Evolutionary conservation across 2,797 vertebrate species (phyloP).

Genomic region (Florisuga fusca): DNA sequence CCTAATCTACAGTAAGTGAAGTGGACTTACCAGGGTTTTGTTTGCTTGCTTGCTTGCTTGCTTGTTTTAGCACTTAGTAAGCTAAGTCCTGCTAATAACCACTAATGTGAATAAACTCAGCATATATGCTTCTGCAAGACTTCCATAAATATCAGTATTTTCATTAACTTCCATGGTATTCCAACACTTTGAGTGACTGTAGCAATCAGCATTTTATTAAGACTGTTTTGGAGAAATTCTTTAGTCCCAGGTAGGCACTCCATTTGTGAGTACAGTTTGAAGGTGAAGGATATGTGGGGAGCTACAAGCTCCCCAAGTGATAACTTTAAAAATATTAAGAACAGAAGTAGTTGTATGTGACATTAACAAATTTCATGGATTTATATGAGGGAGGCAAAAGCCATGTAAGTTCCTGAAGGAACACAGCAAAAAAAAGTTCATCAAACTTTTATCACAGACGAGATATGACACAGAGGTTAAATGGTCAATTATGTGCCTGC

Average conservation of each 20-base stretch:
- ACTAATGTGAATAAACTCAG: not conserved
- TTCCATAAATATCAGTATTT: not conserved
- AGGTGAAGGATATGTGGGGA: not conserved
- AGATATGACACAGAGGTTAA: conserved; percentile 27
- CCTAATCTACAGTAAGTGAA: not conserved
- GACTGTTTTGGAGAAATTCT: not conserved
- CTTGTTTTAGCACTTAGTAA: not conserved
- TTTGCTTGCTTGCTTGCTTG: not conserved
- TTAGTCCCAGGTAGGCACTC: not conserved
- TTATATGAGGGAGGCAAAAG: not conserved
- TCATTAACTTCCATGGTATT: not conserved
- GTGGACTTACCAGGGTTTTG: not conserved
- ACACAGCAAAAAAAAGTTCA: not conserved
- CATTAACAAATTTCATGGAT: not conserved
- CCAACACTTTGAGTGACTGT: not conserved
- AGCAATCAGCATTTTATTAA: not conserved
- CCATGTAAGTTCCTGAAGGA: conserved; percentile 13
- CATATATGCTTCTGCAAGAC: not conserved
- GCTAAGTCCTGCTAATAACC: not conserved
- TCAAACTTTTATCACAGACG: conserved; percentile 27
- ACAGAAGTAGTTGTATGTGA: not conserved
- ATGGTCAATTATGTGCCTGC: conserved; percentile 2
- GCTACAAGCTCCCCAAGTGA: not conserved
- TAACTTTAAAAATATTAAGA: not conserved
- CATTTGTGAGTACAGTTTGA: not conserved